Evolutionary conservation across 2,888 invertebrate species (phyloP).

Genomic region (Erebia palarica): DNA sequence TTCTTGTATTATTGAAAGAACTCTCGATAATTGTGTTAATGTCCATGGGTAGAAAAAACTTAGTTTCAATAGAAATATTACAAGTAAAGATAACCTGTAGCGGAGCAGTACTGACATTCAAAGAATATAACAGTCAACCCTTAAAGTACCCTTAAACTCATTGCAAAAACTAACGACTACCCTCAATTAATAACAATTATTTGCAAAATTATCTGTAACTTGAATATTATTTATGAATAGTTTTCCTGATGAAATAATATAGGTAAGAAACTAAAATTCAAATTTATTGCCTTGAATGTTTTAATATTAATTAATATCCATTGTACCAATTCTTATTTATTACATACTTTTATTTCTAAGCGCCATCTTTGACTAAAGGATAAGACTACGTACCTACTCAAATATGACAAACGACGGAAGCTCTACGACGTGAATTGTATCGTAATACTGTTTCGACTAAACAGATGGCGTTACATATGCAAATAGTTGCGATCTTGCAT

Average conservation of each 20-base stretch:
- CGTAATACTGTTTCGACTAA: background rate
- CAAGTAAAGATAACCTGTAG: too few relatives aligned
- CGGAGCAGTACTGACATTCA: too few relatives aligned
- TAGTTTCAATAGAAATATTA: background rate
- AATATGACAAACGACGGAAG: background rate
- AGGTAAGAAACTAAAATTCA: background rate
- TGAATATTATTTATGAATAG: background rate
- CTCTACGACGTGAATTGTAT: background rate
- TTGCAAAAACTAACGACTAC: background rate
- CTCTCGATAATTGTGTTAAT: conserved; percentile 20
- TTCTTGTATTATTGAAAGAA: conserved; percentile 3
- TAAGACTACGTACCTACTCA: background rate
- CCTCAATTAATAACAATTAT: background rate
- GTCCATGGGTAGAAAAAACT: conserved; percentile 25
- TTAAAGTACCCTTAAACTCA: too few relatives aligned
- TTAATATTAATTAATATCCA: background rate
- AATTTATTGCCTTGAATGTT: conserved; percentile 5
- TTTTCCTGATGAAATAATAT: background rate
- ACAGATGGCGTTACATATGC: conserved; percentile 9
- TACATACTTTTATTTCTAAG: background rate
- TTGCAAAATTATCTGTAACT: background rate
- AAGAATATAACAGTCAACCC: too few relatives aligned
- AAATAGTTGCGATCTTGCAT: background rate
- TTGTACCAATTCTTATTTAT: background rate
- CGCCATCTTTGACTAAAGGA: background rate